phyloP scores from a whole-genome alignment of 2,113 vertebrate genomes.

The Amazona vittata region DNA sequence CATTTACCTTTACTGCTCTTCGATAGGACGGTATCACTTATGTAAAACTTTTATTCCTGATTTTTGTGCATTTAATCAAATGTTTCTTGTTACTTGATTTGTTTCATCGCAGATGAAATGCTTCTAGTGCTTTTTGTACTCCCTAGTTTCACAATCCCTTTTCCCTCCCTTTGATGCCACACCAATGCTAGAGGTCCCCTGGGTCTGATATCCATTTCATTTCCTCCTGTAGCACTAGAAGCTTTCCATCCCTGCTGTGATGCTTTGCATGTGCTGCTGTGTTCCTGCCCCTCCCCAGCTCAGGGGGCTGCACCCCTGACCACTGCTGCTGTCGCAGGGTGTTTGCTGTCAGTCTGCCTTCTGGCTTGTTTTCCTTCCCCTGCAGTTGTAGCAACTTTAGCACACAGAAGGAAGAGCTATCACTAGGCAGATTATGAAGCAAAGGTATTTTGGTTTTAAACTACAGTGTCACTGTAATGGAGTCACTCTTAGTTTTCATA shows the following conservation, averaged over 20 bases:
- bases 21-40: neutral
- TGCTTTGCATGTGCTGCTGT: neutral
- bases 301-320: neutral
- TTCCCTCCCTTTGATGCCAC: neutral
- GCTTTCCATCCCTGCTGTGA: neutral
- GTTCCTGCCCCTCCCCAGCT: neutral
- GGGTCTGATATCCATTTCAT: rapidly evolving
- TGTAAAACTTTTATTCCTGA: neutral
- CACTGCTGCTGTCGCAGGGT: rapidly evolving
- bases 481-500: neutral
- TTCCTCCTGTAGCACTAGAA: neutral
- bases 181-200: neutral
- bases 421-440: neutral
- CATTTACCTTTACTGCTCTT: neutral
- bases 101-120: neutral
- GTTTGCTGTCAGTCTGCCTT: neutral
- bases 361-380: neutral
- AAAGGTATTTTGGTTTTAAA: neutral
- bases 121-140: neutral
- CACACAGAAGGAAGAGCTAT: neutral
- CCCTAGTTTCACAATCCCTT: neutral
- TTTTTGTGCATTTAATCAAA: neutral
- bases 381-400: neutral
- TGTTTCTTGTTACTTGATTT: neutral
- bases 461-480: neutral